Base-by-base conservation (phyloP, 2,888 invertebrate genomes). In the Dynastes grantii region DNA sequence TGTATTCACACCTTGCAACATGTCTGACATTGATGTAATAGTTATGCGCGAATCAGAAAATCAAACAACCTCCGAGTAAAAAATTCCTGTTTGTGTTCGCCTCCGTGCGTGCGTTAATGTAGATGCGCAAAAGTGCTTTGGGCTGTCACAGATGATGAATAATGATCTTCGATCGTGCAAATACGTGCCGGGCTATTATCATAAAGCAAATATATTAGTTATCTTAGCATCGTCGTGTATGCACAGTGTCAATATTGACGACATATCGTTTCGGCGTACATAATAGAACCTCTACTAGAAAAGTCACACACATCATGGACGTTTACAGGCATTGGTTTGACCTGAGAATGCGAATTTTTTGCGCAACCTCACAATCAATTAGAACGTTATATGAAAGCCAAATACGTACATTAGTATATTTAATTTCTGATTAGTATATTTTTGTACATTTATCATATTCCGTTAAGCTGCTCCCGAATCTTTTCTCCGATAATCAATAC, bases 11-110 rank as follows among this genome's bases (percentile, higher is more conserved):
- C 29, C 63, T 32, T 63, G 13, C 27, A 29, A 27, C 68, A 53
- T 29, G 51, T 13, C 51, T 68, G 68, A 68, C 68, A 68, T 68
- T 68, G 68, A 68, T 68, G 51, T 68, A 68, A 68, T 68, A 68
- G 68, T 68, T 68, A 13, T 68, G 22, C 51, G 68, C 68, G 68
- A 68, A 68, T 68, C 68, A 68, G 63, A 68, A 68, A 29, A 68
- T 68, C 68, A 68, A 68, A 68, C 53, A 68, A 29, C 68, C 16
- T 22, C 51, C 22, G 8, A 22, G 22, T 0, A 63, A 63, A 63
- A 63, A 63, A 63, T 29, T 63, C 29, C 4, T 32, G 63, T 63
- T 29, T 63, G 29, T 11, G 29, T 32, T 32, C 63, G 13, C 11
- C 63, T 63, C 32, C 63, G 63, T 29, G 32, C 32, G 63, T 63